Evolutionary conservation across 1,140 invertebrate species (phyloP).

Genomic region (Nephila pilipes): DNA sequence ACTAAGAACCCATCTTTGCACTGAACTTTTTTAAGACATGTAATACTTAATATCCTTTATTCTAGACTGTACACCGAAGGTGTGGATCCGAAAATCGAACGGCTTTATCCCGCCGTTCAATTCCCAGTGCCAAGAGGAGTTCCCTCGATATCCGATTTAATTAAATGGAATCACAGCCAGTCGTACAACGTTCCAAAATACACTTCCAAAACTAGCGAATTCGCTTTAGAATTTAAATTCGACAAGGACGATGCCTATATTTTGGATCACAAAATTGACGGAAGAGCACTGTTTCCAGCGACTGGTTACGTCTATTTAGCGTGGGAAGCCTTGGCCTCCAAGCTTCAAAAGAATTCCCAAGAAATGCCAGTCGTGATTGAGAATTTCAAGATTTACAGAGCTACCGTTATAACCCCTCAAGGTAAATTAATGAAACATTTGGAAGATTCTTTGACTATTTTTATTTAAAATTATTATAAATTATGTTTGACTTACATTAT

Average conservation of each 20-base stretch:
- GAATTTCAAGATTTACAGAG: constrained; percentile 40
- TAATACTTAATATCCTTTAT: too few species aligned
- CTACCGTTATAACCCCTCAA: too few species aligned
- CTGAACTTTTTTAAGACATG: too few species aligned
- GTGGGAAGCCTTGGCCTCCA: constrained; percentile 92
- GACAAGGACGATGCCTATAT: constrained; percentile 87
- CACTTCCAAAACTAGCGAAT: constrained; percentile 61
- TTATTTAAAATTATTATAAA: too few species aligned
- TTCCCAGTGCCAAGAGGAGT: too few species aligned
- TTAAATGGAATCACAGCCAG: constrained; percentile 94
- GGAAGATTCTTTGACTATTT: too few species aligned
- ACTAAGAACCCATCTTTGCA: too few species aligned
- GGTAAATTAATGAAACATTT: too few species aligned
- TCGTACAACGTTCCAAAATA: constrained; percentile 90
- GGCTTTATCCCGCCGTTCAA: constrained; percentile 92
- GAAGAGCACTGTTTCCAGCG: constrained; percentile 96
- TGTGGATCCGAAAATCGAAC: constrained; percentile 87
- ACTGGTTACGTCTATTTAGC: constrained; percentile 95
- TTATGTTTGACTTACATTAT: too few species aligned
- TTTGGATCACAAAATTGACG: constrained; percentile 94
- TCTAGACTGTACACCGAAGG: constrained; percentile 89
- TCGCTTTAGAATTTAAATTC: constrained; percentile 85
- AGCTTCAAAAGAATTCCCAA: constrained; percentile 81
- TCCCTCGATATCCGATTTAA: constrained; percentile 89
- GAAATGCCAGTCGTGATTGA: constrained; percentile 85